phyloP scores from a whole-genome alignment of 2,888 invertebrate species.

The Xestia sexstrigata region DNA sequence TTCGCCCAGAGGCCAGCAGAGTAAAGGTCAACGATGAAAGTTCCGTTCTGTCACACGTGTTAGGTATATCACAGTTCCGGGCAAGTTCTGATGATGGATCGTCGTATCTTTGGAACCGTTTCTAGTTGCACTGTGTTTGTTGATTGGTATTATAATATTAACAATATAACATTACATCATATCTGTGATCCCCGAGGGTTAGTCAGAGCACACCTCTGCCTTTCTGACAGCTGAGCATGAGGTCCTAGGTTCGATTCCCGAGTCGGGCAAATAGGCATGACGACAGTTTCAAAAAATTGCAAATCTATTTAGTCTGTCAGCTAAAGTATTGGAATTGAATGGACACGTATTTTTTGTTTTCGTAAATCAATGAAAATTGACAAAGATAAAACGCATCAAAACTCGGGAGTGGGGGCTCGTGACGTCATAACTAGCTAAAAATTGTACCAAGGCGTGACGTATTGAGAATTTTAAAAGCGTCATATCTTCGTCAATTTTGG shows the following conservation, averaged over 20 bases:
- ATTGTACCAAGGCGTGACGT: no score
- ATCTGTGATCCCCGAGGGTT: not conserved
- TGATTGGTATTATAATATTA: no score
- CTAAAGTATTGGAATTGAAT: no score
- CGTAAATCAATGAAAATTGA: no score
- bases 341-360: no score
- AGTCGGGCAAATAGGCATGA: not conserved
- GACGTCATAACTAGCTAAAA: no score
- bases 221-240: not conserved
- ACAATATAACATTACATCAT: not conserved
- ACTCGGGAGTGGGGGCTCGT: no score
- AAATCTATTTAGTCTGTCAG: no score
- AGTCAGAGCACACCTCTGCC: not conserved
- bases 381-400: no score
- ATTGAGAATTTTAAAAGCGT: no score
- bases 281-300: no score
- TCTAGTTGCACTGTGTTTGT: constrained; percentile 17
- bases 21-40: constrained; percentile 81
- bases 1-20: constrained; percentile 68
- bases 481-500: no score
- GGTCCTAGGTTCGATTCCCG: not conserved
- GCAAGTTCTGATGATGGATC: constrained; percentile 54
- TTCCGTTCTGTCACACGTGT: constrained; percentile 65
- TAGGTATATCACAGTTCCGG: constrained; percentile 54
- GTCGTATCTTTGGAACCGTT: constrained; percentile 21